Base-by-base conservation (phyloP, 1,140 invertebrate genomes). In the Cyclina sinensis region DNA sequence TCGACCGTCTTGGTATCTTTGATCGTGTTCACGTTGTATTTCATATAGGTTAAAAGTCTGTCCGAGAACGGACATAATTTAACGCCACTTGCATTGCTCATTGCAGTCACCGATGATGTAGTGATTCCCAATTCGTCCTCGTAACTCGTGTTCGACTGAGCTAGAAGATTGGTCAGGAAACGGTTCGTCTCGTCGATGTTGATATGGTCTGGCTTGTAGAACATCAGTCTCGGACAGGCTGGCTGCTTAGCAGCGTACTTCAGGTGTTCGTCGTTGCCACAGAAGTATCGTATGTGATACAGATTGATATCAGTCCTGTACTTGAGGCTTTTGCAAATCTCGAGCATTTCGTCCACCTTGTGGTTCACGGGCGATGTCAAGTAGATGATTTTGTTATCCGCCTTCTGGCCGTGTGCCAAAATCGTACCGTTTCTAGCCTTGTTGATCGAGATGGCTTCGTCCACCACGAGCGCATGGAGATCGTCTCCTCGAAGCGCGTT, bases 181-280 rank as follows among this genome's bases (percentile, higher is more conserved):
- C 68, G 21, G 73, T 76, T 76, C 5, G 73, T 76, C 39, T 76
- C 73, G 21, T 76, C 39, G 9, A 76, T 76, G 73, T 76, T 11
- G 16, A 76, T 76, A 76, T 76, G 32, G n/a, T 76, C 73, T 11
- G 73, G 73, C n/a, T 76, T 76, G 24, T 76, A 76, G 39, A 76
- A 76, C 9, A 76, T 76, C 35, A 76, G 39, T 39, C 39, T 37
- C 21, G 73, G 73, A 76, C 73, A 76, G 7, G 73, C 35, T 39
- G 73, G 73, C 11, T 76, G 39, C 43, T 76, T 76, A 12, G 7
- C 32, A 11, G 73, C 3, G 21, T 76, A 76, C n/a, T 76, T 37
- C 21, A 76, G 9, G 24, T 76, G 73, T 39, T 43, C 39, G 7
- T 37, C 73, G 21, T 76, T 76, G 37, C 43, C 32, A 24, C 73